phyloP scores from a whole-genome alignment of 2,797 vertebrate genomes.

The Limnodromus scolopaceus region DNA sequence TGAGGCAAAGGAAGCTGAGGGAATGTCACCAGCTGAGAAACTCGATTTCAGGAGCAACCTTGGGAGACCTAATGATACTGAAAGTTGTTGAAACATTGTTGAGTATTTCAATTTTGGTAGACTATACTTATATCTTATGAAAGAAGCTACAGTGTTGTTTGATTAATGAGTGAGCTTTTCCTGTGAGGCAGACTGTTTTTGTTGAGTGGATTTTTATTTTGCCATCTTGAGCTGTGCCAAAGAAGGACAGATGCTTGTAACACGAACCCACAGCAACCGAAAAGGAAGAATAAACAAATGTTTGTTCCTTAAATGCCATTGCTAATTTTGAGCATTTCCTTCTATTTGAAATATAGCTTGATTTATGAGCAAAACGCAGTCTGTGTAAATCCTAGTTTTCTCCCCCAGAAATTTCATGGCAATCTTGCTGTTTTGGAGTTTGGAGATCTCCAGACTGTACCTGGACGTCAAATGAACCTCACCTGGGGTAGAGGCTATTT shows the following conservation, averaged over 20 bases:
- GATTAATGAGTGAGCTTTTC: not conserved
- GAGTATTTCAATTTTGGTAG: not conserved
- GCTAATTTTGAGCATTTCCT: not conserved
- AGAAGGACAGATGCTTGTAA: not conserved
- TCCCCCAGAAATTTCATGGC: not conserved
- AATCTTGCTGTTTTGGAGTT: not conserved
- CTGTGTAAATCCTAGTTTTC: not conserved
- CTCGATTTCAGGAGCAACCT: not conserved
- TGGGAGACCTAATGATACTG: not conserved
- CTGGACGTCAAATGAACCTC: not conserved
- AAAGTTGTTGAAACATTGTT: not conserved
- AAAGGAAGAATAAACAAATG: not conserved
- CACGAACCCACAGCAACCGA: not conserved
- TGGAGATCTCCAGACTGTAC: not conserved
- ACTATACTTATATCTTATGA: not conserved
- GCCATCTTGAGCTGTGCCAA: not conserved
- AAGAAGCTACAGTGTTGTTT: not conserved
- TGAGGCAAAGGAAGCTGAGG: not conserved
- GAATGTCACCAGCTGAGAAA: not conserved
- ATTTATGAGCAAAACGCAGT: not conserved
- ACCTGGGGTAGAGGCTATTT: not conserved
- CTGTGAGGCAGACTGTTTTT: not conserved
- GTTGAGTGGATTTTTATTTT: not conserved
- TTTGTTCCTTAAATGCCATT: not conserved
- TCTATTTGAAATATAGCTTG: not conserved